Evolutionary conservation across 2,113 vertebrate species (phyloP).

Genomic region (Heptranchias perlo): DNA sequence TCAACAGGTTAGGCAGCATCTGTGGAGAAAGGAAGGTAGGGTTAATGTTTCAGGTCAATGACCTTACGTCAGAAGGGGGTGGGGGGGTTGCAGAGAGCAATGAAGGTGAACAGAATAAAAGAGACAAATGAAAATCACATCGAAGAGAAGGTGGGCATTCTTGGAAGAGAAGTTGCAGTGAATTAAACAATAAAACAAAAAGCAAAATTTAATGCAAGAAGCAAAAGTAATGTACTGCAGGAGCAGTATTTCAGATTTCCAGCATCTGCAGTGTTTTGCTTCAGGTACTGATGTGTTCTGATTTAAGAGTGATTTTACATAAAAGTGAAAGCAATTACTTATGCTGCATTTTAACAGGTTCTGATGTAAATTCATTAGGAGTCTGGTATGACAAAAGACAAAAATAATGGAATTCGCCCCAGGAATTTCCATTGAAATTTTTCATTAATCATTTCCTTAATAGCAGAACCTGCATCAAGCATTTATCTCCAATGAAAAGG

Average conservation of each 20-base stretch:
- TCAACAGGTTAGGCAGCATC: not conserved
- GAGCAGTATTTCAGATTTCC: not conserved
- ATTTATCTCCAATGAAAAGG: not conserved
- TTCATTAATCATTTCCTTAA: not conserved
- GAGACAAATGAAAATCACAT: not conserved
- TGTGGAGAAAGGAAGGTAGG: not conserved
- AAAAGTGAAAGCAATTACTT: not conserved
- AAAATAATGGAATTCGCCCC: not conserved
- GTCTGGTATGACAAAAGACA: not conserved
- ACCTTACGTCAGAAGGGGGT: not conserved
- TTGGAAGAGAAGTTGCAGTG: not conserved
- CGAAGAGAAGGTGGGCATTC: not conserved
- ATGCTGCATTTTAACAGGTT: not conserved
- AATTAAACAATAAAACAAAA: not conserved
- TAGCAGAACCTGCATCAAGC: not conserved
- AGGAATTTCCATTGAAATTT: not conserved
- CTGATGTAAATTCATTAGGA: not conserved
- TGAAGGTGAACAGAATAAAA: not conserved
- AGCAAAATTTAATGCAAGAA: not conserved
- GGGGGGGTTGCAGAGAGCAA: not conserved
- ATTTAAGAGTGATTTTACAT: not conserved
- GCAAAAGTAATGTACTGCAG: not conserved
- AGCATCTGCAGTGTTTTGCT: not conserved
- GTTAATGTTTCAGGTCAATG: not conserved
- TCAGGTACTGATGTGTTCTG: not conserved